Evolutionary conservation across 1,140 invertebrate species (phyloP).

Genomic region (Microplitis mediator): DNA sequence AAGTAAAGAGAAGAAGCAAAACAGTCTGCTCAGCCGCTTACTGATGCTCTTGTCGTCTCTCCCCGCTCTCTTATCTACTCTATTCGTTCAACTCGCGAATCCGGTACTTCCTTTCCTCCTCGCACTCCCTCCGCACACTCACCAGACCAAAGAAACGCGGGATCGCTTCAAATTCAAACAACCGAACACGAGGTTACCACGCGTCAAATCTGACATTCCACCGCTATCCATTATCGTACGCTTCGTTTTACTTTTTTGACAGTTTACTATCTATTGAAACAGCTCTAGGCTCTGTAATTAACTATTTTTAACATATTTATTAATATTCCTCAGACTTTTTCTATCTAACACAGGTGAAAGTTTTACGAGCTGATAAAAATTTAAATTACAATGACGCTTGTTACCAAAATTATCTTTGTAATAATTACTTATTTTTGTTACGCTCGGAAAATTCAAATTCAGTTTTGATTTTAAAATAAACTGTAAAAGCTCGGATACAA

Average conservation of each 20-base stretch:
- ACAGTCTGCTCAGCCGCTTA: slow-evolving; percentile 5
- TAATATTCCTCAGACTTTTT: no score
- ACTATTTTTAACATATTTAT: no score
- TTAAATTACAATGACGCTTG: not conserved
- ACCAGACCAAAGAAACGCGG: slow-evolving; percentile 60
- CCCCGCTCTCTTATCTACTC: slow-evolving; percentile 12
- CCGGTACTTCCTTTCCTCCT: slow-evolving; percentile 18
- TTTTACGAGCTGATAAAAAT: not conserved
- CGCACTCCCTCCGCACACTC: slow-evolving; percentile 3
- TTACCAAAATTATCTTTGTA: not conserved
- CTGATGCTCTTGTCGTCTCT: slow-evolving; percentile 17
- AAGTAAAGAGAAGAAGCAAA: slow-evolving; percentile 45
- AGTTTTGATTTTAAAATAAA: no score
- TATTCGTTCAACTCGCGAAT: not conserved
- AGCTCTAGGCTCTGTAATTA: no score
- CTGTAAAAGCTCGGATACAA: no score
- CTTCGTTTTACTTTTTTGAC: not conserved
- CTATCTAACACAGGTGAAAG: not conserved
- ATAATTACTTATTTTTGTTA: no score
- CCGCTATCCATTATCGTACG: slow-evolving; percentile 21
- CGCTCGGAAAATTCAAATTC: no score
- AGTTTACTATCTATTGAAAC: not conserved
- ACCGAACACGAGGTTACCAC: slow-evolving; percentile 64
- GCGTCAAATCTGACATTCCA: slow-evolving; percentile 62
- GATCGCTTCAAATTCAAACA: slow-evolving; percentile 64